These are phyloP conservation scores for Sarcophilus harrisii DNA, from an alignment of 2,797 vertebrate species.

Conservation along the genomic window DNA sequence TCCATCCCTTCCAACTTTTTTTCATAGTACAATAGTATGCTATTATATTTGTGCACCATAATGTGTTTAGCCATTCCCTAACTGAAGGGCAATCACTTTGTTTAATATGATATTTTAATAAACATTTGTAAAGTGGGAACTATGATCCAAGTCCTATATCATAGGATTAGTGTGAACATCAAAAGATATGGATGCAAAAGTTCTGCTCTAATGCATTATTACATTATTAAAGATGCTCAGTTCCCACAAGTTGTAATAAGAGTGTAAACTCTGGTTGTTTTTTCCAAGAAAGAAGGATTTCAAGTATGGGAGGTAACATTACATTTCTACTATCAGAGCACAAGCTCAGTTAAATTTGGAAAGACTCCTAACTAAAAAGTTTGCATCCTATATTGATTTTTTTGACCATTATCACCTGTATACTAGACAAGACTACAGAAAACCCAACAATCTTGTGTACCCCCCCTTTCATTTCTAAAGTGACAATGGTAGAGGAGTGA, in stretches of 20 bases:
- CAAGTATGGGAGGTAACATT: background rate
- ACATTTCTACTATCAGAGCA: background rate
- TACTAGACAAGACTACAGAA: background rate
- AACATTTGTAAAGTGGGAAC: background rate
- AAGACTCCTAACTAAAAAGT: background rate
- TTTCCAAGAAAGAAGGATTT: background rate
- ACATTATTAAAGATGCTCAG: background rate
- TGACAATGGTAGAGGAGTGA: background rate
- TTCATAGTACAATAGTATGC: background rate
- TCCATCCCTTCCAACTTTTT: background rate
- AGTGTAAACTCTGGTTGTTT: background rate
- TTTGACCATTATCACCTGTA: background rate
- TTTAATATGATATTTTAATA: background rate
- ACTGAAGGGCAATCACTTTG: background rate
- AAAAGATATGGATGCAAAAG: background rate
- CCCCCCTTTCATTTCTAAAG: background rate
- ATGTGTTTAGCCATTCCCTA: background rate
- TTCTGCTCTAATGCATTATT: background rate
- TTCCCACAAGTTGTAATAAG: background rate
- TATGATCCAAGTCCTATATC: background rate
- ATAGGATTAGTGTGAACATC: background rate
- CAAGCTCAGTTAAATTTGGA: background rate
- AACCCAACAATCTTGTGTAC: background rate
- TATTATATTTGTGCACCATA: background rate
- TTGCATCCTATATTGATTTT: background rate